phyloP scores from a whole-genome alignment of 2,113 vertebrate species.

The Actenoides lindsayi region DNA sequence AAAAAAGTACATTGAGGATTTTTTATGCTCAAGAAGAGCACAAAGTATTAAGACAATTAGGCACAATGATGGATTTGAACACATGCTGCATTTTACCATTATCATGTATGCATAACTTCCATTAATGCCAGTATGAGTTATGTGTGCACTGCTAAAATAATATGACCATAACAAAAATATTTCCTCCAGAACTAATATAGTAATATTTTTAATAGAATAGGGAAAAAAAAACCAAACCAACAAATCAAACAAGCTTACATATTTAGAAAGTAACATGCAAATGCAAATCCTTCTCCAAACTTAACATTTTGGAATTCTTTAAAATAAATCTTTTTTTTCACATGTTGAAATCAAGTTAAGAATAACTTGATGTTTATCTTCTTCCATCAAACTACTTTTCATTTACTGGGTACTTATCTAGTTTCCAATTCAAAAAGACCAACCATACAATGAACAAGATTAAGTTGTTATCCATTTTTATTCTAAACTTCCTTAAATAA shows the following conservation, averaged over 20 bases:
- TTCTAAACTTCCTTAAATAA: slow-evolving; percentile 64
- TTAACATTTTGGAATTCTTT: slow-evolving; percentile 15
- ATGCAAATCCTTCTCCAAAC: neutral
- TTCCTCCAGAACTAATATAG: slow-evolving; percentile 48
- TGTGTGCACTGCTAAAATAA: slow-evolving; percentile 7
- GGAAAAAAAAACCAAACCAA: neutral
- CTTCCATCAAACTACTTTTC: neutral
- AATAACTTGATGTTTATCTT: slow-evolving; percentile 33
- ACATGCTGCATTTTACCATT: slow-evolving; percentile 35
- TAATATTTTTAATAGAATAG: slow-evolving; percentile 49
- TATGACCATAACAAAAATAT: slow-evolving; percentile 25
- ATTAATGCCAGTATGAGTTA: slow-evolving; percentile 57
- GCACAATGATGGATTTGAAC: slow-evolving; percentile 59
- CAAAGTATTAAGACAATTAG: slow-evolving; percentile 25
- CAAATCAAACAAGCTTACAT: too few relatives aligned
- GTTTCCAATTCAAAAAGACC: slow-evolving; percentile 44
- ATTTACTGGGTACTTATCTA: slow-evolving; percentile 47
- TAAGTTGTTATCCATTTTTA: slow-evolving; percentile 32
- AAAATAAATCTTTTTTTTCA: slow-evolving; percentile 44
- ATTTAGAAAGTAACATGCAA: neutral
- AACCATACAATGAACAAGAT: slow-evolving; percentile 16
- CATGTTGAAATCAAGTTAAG: slow-evolving; percentile 15
- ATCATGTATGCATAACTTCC: slow-evolving; percentile 2
- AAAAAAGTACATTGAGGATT: neutral
- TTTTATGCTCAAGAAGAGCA: neutral